These are phyloP conservation scores for Lontra canadensis DNA, from an alignment of 2,113 vertebrate genomes.

Conservation along the genomic window DNA sequence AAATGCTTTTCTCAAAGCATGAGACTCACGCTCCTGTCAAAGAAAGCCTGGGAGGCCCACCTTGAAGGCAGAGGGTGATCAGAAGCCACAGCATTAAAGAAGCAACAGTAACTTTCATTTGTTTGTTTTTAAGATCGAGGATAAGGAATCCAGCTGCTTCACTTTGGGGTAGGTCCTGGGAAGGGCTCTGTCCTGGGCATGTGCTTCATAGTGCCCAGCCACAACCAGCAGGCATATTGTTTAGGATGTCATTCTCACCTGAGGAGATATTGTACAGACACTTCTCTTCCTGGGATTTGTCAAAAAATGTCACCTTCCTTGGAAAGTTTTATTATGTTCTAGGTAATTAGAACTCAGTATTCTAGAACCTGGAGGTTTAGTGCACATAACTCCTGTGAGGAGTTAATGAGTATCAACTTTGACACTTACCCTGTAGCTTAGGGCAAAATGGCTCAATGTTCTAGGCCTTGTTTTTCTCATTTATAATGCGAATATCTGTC, in stretches of 20 bases:
- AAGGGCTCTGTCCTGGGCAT: neutral
- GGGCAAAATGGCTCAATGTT: neutral
- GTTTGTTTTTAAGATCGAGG: neutral
- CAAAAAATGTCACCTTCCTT: neutral
- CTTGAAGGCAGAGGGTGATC: neutral
- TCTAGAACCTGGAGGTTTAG: neutral
- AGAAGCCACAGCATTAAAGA: constrained; percentile 9
- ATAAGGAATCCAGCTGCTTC: neutral
- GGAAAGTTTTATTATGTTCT: neutral
- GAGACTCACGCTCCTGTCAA: neutral
- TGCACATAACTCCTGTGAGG: neutral
- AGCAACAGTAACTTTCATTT: neutral
- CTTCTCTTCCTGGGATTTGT: neutral
- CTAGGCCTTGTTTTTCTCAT: neutral
- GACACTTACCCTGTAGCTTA: neutral
- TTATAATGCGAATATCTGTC: neutral
- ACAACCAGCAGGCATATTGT: rapidly evolving
- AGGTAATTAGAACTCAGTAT: neutral
- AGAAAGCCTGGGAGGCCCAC: neutral
- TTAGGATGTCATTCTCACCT: neutral
- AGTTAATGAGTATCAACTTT: neutral
- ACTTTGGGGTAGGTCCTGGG: neutral
- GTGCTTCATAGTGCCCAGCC: neutral
- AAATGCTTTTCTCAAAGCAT: too few relatives aligned
- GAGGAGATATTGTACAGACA: neutral